Conservation (phyloP, 1,140 invertebrate species). For the Drosophila ambigua region DNA sequence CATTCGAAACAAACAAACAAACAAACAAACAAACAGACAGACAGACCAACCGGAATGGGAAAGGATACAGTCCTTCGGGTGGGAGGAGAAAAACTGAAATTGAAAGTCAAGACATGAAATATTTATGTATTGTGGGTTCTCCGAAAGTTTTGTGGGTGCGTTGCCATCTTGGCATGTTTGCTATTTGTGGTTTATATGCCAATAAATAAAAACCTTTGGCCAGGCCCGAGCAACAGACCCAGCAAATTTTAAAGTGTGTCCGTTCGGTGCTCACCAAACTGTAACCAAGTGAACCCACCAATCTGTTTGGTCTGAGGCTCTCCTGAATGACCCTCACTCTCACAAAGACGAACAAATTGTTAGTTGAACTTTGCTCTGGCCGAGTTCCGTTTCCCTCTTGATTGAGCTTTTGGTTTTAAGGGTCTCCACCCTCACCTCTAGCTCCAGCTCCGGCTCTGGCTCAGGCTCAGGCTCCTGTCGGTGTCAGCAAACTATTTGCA, state of each 20-base stretch:
- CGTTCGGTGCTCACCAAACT: conserved; percentile 43
- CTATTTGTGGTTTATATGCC: conserved; percentile 80
- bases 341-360: conserved; percentile 54
- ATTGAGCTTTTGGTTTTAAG: conserved; percentile 71
- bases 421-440: conserved; percentile 13
- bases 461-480: conserved; percentile 8
- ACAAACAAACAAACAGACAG: conserved; percentile 69
- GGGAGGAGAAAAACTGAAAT: conserved; percentile 58
- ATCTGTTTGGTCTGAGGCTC: conserved; percentile 15
- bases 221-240: conserved; percentile 28
- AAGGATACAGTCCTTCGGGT: conserved; percentile 35
- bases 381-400: conserved; percentile 47
- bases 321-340: conserved; percentile 59
- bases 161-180: conserved; percentile 70
- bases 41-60: conserved; percentile 60
- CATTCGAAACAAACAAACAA: conserved; percentile 42
- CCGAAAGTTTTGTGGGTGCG: conserved; percentile 58
- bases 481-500: conserved; percentile 74
- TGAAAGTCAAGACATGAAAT: conserved; percentile 80
- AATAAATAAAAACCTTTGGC: conserved; percentile 80
- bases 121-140: conserved; percentile 69
- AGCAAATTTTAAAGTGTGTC: conserved; percentile 71
- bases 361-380: conserved; percentile 59
- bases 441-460: not conserved
- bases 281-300: conserved; percentile 50